Evolutionary conservation across 2,797 vertebrate species (phyloP).

Genomic region (Hemibagrus guttatus): DNA sequence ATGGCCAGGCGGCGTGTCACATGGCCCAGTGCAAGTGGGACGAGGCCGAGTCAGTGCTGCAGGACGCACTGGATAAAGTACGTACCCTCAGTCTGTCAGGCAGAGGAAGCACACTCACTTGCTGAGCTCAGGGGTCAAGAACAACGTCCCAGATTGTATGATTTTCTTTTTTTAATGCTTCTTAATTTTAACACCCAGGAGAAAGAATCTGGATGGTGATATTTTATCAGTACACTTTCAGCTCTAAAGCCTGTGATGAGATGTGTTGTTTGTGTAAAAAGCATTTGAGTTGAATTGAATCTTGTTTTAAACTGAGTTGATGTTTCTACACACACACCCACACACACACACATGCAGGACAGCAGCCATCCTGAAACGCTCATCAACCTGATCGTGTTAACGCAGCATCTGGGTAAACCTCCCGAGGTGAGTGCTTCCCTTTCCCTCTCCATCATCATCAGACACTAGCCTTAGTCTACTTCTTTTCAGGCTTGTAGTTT

Average conservation of each 20-base stretch:
- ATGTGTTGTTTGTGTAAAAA: background rate
- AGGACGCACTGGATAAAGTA: conserved; percentile 95
- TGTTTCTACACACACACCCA: background rate
- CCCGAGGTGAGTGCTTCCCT: conserved; percentile 84
- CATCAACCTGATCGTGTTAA: conserved; percentile 91
- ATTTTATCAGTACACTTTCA: too few species aligned
- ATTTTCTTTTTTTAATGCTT: too few species aligned
- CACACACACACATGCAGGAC: conserved; percentile 74
- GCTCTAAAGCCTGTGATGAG: background rate
- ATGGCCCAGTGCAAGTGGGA: conserved; percentile 98
- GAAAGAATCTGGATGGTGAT: too few species aligned
- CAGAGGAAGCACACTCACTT: too few species aligned
- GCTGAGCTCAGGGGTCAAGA: too few species aligned
- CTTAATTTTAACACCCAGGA: too few species aligned
- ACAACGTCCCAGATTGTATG: too few species aligned
- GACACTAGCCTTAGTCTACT: background rate
- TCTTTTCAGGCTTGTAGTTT: background rate
- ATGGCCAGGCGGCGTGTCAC: conserved; percentile 89
- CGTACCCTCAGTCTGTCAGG: conserved; percentile 4
- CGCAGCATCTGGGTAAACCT: conserved; percentile 90
- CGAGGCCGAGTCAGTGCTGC: conserved; percentile 89
- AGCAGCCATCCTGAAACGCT: conserved; percentile 93
- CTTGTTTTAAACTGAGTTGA: background rate
- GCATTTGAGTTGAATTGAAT: background rate
- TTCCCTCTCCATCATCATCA: background rate